phyloP scores from a whole-genome alignment of 2,888 invertebrate genomes.

The Diaperis boleti region DNA sequence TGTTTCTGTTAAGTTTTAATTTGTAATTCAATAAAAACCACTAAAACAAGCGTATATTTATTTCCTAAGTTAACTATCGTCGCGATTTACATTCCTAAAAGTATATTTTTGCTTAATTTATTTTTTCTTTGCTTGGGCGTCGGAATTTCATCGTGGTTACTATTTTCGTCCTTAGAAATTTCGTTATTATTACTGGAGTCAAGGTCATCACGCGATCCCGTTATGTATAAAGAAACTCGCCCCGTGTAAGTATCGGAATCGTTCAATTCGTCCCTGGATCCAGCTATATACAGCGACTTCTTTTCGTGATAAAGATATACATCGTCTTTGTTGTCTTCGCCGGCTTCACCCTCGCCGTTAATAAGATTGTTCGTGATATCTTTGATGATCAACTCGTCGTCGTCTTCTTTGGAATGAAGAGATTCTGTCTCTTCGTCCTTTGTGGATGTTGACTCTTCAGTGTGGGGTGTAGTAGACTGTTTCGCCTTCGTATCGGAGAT shows the following conservation, averaged over 20 bases:
- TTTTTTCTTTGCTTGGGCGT: slow-evolving; percentile 39
- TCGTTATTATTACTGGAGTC: slow-evolving; percentile 32
- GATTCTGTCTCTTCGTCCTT: not conserved
- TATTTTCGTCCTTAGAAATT: slow-evolving; percentile 24
- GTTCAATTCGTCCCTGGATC: slow-evolving; percentile 37
- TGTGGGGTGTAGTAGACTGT: too few species aligned
- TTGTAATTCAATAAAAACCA: slow-evolving; percentile 39
- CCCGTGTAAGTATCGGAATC: slow-evolving; percentile 29
- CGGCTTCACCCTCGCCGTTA: not conserved
- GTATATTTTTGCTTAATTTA: slow-evolving; percentile 40
- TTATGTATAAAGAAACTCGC: slow-evolving; percentile 35
- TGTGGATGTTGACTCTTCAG: not conserved
- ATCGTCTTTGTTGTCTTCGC: slow-evolving; percentile 16
- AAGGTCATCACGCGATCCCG: slow-evolving; percentile 40
- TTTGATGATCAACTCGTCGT: not conserved
- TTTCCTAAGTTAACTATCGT: not conserved
- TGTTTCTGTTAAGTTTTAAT: slow-evolving; percentile 43
- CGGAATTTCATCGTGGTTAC: slow-evolving; percentile 26
- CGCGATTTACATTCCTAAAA: slow-evolving; percentile 30
- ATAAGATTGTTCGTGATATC: slow-evolving; percentile 14
- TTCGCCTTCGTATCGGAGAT: too few species aligned
- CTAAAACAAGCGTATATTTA: slow-evolving; percentile 16
- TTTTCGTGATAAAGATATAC: slow-evolving; percentile 33
- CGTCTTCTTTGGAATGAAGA: not conserved
- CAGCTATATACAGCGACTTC: slow-evolving; percentile 41